A percentile compares a stretch with the other conserved stretches of the same genome.
phyloP scores from a whole-genome alignment of 1,140 invertebrate species.

The Coenobita brevimanus region DNA sequence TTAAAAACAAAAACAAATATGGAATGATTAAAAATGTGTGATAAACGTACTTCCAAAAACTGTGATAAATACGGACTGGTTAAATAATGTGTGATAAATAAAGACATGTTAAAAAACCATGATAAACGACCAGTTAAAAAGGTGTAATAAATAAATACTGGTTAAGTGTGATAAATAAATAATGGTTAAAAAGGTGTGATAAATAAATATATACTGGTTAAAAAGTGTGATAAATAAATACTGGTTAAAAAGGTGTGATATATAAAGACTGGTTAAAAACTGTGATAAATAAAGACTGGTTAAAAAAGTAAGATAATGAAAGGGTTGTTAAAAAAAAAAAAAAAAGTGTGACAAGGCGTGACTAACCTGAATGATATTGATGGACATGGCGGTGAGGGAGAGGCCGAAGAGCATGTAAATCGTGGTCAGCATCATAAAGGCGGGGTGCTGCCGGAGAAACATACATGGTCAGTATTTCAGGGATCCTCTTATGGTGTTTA shows the following conservation, averaged over 20 bases:
- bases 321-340: no score
- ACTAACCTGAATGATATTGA: slow-evolving; percentile 94
- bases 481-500: background rate
- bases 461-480: background rate
- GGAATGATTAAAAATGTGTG: background rate
- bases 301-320: no score
- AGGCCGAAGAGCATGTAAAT: slow-evolving; percentile 95
- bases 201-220: background rate
- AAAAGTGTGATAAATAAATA: background rate
- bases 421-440: slow-evolving; percentile 90
- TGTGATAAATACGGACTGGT: background rate
- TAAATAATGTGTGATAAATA: background rate
- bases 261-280: slow-evolving; percentile 2
- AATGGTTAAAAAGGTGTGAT: background rate
- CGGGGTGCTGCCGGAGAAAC: slow-evolving; percentile 53
- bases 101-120: background rate
- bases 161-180: background rate
- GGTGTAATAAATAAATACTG: background rate
- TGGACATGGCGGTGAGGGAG: slow-evolving; percentile 96
- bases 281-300: no score
- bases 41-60: background rate
- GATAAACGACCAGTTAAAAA: background rate
- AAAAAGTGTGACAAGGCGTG: no score
- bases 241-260: background rate
- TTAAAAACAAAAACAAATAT: background rate